These are phyloP conservation scores for Cynocephalus volans DNA, from an alignment of 2,113 vertebrate species.

Conservation along the genomic window DNA sequence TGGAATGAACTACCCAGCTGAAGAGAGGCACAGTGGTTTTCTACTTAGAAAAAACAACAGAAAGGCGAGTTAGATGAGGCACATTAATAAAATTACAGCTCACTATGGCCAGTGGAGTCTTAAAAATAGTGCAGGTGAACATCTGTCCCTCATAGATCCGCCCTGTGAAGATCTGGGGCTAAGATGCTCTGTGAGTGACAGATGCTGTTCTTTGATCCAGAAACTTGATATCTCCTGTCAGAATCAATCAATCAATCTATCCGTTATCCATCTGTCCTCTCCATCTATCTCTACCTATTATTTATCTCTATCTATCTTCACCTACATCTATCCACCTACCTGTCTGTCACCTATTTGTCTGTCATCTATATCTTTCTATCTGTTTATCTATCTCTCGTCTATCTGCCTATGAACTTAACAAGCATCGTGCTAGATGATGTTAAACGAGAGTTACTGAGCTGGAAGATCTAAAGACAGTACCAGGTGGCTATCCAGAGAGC, in stretches of 20 bases:
- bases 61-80: neutral
- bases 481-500: neutral
- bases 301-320: too few relatives aligned
- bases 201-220: neutral
- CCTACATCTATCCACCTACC: too few relatives aligned
- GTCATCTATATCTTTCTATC: neutral
- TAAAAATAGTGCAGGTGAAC: too few relatives aligned
- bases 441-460: neutral
- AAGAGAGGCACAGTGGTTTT: neutral
- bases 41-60: neutral
- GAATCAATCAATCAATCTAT: neutral
- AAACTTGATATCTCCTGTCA: neutral
- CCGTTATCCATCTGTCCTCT: neutral
- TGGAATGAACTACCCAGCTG: neutral
- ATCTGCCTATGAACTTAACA: neutral
- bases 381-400: neutral
- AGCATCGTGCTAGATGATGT: too few relatives aligned
- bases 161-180: too few relatives aligned
- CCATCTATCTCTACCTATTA: too few relatives aligned
- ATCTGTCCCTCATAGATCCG: fast-evolving
- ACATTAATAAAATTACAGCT: neutral
- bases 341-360: neutral
- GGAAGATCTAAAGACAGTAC: neutral
- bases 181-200: neutral
- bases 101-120: too few relatives aligned